Base-by-base conservation (phyloP, 2,797 vertebrate species). In the Poeciliopsis turneri region DNA sequence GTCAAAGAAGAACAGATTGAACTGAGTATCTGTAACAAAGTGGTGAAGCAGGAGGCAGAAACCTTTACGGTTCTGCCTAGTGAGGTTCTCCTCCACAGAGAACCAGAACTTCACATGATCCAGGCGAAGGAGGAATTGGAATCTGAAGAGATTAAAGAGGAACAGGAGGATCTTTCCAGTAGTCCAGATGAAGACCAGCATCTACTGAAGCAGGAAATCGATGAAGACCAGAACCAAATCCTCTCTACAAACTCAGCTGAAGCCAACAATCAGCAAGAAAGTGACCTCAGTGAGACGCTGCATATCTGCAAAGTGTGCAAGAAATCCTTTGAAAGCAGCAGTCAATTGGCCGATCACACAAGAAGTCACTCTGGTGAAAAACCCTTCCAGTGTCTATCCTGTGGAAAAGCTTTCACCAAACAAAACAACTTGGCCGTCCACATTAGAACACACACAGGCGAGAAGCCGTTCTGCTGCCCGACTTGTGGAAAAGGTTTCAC, bases 321-420 rank as follows among this genome's bases (percentile, higher is more conserved):
- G 8, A 68, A 68, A 41, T 25, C 33, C 18, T 68, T 41, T 41
- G 64, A 68, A 68, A 68, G 33, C 23, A 10, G 20, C 36, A 41
- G 36, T 12, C 36, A 23, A 12, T 25, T 39, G 36, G 64, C 64
- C 8, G 10, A 39, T 25, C 64, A 68, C 64, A 41, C 64, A 23
- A 41, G 10, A 68, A 68, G 20, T 41, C 64, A 39, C 18, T 39
- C 36, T 23, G 12, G 36, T 68, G 64, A 68, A 13, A 68, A 68
- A 68, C 33, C 64, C 33, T 68, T 68, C 64, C 33, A 41, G 64
- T 68, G 64, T 68, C 64, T 23, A 2, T 68, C 36, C 15, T 68
- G 64, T 68, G 64, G 64, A 41, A 68, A 68, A 68, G 64, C 36
- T 5, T 68, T 68, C 33, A 41, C 64, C 64, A 68, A 68, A 68